phyloP scores from a whole-genome alignment of 2,888 invertebrate species.

The Patella pellucida region DNA sequence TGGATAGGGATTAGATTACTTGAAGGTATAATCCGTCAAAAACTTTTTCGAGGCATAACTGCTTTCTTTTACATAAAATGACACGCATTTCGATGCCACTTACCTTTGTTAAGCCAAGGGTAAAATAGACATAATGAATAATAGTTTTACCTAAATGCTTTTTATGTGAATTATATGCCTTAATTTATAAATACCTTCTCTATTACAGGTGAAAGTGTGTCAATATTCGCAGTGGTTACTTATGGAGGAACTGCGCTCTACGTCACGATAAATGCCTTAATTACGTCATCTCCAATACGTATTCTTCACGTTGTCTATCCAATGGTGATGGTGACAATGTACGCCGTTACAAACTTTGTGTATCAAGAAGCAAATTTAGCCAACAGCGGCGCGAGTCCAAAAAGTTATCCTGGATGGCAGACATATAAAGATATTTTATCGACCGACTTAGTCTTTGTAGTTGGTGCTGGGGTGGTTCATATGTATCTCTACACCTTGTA shows the following conservation, averaged over 20 bases:
- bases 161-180: not conserved
- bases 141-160: too few relatives aligned
- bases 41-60: too few relatives aligned
- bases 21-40: too few relatives aligned
- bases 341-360: not conserved
- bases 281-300: not conserved
- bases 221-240: not conserved
- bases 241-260: constrained; percentile 1
- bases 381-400: not conserved
- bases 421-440: not conserved
- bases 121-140: too few relatives aligned
- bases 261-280: not conserved
- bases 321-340: not conserved
- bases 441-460: not conserved
- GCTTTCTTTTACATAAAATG: too few relatives aligned
- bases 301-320: not conserved
- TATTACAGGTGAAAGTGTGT: not conserved
- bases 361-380: not conserved
- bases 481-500: not conserved
- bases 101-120: too few relatives aligned
- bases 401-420: not conserved
- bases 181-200: not conserved
- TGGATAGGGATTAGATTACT: too few relatives aligned
- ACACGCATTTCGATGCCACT: too few relatives aligned
- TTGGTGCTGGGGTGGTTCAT: not conserved